Evolutionary conservation across 2,113 vertebrate genomes (phyloP).

Genomic region (Ramphastos sulfuratus): DNA sequence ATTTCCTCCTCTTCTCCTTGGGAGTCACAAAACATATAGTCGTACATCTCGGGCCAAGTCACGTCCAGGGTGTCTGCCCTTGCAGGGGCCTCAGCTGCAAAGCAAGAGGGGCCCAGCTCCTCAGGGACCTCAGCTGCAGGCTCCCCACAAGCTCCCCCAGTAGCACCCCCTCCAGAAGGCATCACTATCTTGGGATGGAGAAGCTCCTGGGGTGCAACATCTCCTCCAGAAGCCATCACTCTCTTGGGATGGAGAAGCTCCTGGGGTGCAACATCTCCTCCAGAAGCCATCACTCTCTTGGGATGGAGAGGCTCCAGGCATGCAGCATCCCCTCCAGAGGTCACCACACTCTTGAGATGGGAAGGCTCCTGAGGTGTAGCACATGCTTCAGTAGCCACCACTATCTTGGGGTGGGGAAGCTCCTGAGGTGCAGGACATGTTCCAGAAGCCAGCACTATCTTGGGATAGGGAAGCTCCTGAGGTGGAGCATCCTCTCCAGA

Average conservation of each 20-base stretch:
- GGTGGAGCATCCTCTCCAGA: background rate
- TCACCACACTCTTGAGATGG: no score
- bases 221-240: accelerated
- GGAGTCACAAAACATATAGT: conserved; percentile 86
- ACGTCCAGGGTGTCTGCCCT: conserved; percentile 7
- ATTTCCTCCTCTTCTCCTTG: background rate
- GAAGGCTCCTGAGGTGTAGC: no score
- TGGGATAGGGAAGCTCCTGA: no score
- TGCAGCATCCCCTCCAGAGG: no score
- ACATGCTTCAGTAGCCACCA: no score
- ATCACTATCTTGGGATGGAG: accelerated
- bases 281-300: no score
- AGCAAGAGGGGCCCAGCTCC: background rate
- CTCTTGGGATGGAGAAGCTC: background rate
- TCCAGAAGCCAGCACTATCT: no score
- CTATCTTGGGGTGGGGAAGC: no score
- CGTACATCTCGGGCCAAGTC: conserved; percentile 87
- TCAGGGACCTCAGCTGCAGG: background rate
- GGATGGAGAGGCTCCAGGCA: no score
- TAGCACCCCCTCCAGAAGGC: background rate
- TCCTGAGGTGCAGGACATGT: no score
- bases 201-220: background rate
- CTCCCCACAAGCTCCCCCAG: background rate
- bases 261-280: no score
- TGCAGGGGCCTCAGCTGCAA: accelerated